Percentiles rank a stretch among this genome's conserved stretches.
Evolutionary conservation across 2,888 invertebrate genomes (phyloP).

Genomic region (Rhogogaster chlorosoma): DNA sequence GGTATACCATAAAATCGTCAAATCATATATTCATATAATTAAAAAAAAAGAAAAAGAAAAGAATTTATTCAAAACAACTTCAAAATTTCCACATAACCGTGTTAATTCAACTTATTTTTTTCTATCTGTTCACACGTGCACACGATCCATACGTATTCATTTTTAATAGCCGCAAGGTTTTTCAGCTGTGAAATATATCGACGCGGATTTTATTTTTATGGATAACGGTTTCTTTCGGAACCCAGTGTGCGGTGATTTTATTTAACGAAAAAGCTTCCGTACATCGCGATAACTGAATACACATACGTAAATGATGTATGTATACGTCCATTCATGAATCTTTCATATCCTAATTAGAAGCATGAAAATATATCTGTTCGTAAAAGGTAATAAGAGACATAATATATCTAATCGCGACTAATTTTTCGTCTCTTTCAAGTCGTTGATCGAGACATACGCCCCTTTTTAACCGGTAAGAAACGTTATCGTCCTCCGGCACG

Average conservation of each 20-base stretch:
- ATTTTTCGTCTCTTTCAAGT: background rate
- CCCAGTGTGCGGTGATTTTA: background rate
- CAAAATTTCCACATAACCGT: background rate
- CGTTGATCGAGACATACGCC: conserved; percentile 38
- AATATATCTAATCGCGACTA: background rate
- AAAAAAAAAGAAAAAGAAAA: background rate
- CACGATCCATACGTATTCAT: background rate
- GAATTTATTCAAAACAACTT: background rate
- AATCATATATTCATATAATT: no score
- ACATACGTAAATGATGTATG: no score
- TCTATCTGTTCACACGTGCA: background rate
- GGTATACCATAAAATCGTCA: background rate
- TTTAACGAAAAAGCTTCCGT: background rate
- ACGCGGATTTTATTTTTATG: background rate
- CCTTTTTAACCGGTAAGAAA: conserved; percentile 25
- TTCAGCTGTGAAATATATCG: background rate
- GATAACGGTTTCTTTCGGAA: background rate
- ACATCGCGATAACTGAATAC: background rate
- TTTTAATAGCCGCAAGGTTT: background rate
- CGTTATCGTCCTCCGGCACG: conserved; percentile 63
- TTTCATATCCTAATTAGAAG: background rate
- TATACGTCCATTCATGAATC: background rate
- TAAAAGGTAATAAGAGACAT: background rate
- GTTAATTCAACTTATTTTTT: background rate
- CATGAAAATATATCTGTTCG: background rate